Evolutionary conservation across 1,140 invertebrate species (phyloP).

Genomic region (Lasioglossum baleicum): DNA sequence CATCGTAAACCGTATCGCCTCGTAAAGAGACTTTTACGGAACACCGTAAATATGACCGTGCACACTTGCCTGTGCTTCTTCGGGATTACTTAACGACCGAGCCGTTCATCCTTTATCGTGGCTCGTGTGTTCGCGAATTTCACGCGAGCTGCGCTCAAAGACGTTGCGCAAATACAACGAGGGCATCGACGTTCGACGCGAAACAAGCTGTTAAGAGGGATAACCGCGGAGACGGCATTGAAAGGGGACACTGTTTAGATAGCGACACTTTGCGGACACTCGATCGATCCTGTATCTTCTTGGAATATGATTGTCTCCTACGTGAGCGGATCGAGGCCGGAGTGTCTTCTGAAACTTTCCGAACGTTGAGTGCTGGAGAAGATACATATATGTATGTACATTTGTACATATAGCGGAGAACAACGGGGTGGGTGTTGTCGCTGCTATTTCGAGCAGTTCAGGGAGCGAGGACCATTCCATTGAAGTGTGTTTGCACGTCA

Average conservation of each 20-base stretch:
- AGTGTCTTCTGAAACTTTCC: neutral
- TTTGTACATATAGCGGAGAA: no score
- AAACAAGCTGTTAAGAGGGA: neutral
- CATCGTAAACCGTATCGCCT: constrained; percentile 29
- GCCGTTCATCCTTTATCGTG: constrained; percentile 31
- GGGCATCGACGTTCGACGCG: neutral
- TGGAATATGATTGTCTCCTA: neutral
- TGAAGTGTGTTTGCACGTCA: no score
- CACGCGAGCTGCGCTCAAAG: neutral
- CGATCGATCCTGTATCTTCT: neutral
- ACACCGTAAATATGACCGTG: constrained; percentile 54
- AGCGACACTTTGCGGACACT: neutral
- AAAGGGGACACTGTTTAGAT: neutral
- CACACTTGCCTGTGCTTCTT: constrained; percentile 41
- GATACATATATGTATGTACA: no score
- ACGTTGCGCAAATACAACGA: constrained; percentile 11
- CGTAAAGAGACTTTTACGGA: constrained; percentile 63
- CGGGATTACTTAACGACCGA: constrained; percentile 50
- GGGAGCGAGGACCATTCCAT: no score
- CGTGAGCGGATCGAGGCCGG: neutral
- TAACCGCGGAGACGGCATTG: neutral
- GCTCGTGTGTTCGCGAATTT: neutral
- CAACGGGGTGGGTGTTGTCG: no score
- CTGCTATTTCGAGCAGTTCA: no score
- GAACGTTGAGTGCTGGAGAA: no score